A percentile compares a stretch with the other conserved stretches of the same genome.
phyloP scores from a whole-genome alignment of 2,113 vertebrate genomes.

The Tachysurus vachellii region DNA sequence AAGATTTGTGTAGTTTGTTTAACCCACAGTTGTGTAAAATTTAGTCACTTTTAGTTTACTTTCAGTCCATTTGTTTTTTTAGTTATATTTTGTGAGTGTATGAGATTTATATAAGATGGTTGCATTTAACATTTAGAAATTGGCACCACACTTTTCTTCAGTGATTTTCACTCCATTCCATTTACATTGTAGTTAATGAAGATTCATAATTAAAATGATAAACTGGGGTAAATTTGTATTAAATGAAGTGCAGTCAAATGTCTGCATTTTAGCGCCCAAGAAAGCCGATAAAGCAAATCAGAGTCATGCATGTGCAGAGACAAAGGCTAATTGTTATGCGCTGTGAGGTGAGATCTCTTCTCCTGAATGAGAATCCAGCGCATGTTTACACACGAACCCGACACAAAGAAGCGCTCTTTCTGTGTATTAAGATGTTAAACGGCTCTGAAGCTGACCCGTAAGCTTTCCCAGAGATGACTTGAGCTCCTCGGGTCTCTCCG shows the following conservation, averaged over 20 bases:
- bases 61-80: background rate
- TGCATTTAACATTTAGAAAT: background rate
- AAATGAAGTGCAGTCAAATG: background rate
- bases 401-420: constrained; percentile 45
- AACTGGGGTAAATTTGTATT: background rate
- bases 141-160: background rate
- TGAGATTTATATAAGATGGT: background rate
- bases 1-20: background rate
- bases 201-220: too few relatives aligned
- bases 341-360: constrained; percentile 34
- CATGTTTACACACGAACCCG: constrained; percentile 12
- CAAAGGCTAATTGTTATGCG: constrained; percentile 56
- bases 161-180: background rate
- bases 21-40: background rate
- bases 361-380: constrained; percentile 37
- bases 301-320: constrained; percentile 32
- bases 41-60: too few relatives aligned
- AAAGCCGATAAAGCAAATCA: background rate
- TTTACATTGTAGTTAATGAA: background rate
- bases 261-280: background rate
- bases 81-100: background rate
- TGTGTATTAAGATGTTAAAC: constrained; percentile 55
- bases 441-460: constrained; percentile 44
- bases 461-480: constrained; percentile 37
- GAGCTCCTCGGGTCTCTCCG: constrained; percentile 59